These are phyloP conservation scores for Cyphomyrmex costatus DNA, from an alignment of 1,140 invertebrate genomes.

Conservation along the genomic window DNA sequence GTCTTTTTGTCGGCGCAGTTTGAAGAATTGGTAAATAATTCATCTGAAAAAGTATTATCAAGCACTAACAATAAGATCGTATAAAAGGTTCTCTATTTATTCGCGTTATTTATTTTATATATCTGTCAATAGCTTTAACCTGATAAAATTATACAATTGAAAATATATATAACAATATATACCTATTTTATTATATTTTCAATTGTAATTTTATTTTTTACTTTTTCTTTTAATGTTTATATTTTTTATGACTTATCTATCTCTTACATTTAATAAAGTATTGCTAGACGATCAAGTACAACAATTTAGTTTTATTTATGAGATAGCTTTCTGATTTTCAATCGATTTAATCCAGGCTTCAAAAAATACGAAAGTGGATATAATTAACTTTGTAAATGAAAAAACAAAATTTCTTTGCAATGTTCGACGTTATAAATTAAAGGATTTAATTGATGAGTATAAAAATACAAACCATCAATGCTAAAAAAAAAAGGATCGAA, in stretches of 20 bases:
- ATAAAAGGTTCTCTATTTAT: too few species aligned
- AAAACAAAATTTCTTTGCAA: background rate
- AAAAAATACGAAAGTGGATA: background rate
- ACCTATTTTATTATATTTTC: too few species aligned
- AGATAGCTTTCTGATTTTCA: conserved; percentile 7
- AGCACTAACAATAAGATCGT: too few species aligned
- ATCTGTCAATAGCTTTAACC: too few species aligned
- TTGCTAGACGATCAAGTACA: background rate
- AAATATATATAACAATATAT: too few species aligned
- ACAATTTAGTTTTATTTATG: background rate
- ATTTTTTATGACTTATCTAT: background rate
- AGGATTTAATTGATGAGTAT: background rate
- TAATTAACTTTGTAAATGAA: background rate
- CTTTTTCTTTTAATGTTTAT: background rate
- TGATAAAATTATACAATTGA: too few species aligned
- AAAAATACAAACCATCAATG: background rate
- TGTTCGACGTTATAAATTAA: background rate
- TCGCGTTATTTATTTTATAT: too few species aligned
- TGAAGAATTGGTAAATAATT: too few species aligned
- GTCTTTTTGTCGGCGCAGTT: background rate
- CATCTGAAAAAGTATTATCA: too few species aligned
- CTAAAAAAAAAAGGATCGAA: background rate
- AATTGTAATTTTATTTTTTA: background rate
- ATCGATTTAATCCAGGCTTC: background rate
- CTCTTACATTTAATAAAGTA: background rate